phyloP scores from a whole-genome alignment of 2,113 vertebrate genomes.

The Pituophis catenifer region DNA sequence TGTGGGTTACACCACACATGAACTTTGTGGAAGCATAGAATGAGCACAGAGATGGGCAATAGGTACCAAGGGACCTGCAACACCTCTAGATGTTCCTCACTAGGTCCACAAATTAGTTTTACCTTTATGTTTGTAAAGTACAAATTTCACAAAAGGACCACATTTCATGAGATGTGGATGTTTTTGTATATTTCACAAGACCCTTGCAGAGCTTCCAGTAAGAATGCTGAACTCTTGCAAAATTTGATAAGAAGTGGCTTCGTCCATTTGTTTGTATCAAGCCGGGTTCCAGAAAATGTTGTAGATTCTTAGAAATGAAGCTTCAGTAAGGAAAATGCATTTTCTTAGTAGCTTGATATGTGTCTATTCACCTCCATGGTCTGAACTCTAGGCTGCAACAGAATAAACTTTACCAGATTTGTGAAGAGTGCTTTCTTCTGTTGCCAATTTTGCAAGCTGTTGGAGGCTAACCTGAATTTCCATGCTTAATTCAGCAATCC shows the following conservation, averaged over 20 bases:
- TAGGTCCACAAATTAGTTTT: background rate
- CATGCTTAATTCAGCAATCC: constrained; percentile 33
- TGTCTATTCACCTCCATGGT: background rate
- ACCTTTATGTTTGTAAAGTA: background rate
- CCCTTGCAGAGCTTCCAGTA: background rate
- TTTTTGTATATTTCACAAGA: background rate
- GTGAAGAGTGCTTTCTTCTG: background rate
- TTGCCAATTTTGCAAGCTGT: background rate
- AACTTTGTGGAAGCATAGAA: background rate
- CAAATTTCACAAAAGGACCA: background rate
- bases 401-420: background rate
- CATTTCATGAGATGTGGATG: background rate
- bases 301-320: background rate
- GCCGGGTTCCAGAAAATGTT: background rate
- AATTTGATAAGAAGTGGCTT: background rate
- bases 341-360: background rate
- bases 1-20: background rate
- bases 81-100: background rate
- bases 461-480: background rate
- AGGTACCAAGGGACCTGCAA: background rate
- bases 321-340: background rate
- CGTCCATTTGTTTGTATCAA: background rate
- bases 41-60: background rate
- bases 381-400: background rate
- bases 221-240: background rate